A percentile compares a stretch with the other conserved stretches of the same genome.
Evolutionary conservation across 2,113 vertebrate genomes (phyloP).

Genomic region (Agelaius tricolor): DNA sequence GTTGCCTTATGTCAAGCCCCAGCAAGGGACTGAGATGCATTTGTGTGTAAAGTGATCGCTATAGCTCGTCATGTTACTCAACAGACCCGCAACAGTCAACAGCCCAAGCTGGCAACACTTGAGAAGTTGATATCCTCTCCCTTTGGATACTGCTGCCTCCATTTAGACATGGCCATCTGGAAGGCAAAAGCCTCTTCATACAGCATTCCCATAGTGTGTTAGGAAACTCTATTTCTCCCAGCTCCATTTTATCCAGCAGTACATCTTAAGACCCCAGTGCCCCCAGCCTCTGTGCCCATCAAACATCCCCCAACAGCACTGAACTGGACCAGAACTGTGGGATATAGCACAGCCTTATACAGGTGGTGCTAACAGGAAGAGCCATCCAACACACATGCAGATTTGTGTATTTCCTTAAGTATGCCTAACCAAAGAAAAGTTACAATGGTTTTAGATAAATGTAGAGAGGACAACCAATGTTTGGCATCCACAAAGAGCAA

Average conservation of each 20-base stretch:
- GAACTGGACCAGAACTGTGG: not conserved
- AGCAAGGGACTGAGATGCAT: not conserved
- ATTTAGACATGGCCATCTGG: not conserved
- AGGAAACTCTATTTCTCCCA: not conserved
- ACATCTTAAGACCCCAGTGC: no score
- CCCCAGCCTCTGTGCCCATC: no score
- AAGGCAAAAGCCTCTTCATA: not conserved
- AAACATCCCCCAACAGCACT: rapidly evolving
- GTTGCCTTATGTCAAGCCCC: slow-evolving; percentile 1
- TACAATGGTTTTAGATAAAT: not conserved
- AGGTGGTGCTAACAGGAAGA: not conserved
- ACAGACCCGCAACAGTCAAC: not conserved
- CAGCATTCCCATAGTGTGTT: not conserved
- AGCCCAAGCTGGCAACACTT: not conserved
- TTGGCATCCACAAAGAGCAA: not conserved
- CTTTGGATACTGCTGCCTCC: not conserved
- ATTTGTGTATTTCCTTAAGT: not conserved
- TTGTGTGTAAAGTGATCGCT: not conserved
- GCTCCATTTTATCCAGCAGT: not conserved
- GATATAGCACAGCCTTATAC: not conserved
- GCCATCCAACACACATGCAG: not conserved
- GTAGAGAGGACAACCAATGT: not conserved
- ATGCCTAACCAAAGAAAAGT: not conserved
- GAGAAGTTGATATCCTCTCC: not conserved
- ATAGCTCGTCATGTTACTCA: not conserved